Base-by-base conservation (phyloP, 2,113 vertebrate species). In the Podarcis raffonei region DNA sequence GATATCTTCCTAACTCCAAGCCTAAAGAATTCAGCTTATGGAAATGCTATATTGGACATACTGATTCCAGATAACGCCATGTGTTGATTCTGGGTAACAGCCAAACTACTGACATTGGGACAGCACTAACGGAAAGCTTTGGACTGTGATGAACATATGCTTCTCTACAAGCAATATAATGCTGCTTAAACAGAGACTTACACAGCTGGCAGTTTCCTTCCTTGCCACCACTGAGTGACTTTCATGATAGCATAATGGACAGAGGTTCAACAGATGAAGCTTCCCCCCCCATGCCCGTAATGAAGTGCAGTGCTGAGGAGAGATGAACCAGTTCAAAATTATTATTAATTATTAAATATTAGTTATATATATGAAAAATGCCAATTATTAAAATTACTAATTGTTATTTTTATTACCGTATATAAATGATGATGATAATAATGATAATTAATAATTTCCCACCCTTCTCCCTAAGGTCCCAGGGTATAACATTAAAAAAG, bases 31-130 rank as follows among this genome's bases (percentile, higher is more conserved):
- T 88, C 20, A 75, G 81, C 83, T 86, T 90, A 37, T 85, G 13
- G 57, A 93, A 89, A 71, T 32, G 23, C 6, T 62, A 25, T 81
- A 30, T 87, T 91, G 88, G 94, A 94, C 68, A 92, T 85, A 68
- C 27, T 75, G 75, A 90, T 83, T 78, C 62, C 75, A 92, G 91
- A 93, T 91, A 92, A 93, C 83, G 85, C 88, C 90, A 68, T 89
- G 59, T 90, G 84, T 89, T 92, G 59, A 84, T 94, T 92, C 91
- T 94, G 84, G 84, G 87, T 93, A 95, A 90, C 87, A 87, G 78
- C 92, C 92, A 94, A 88, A 91, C 88, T 85, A 80, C 80, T 95
- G 89, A 91, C 84, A 90, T 13, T 87, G 86, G 39, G 84, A 74
- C 37, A 83, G 87, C 89, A 71, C 90, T 92, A 91, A 78, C 90